phyloP scores from a whole-genome alignment of 2,888 invertebrate genomes.

The Lithosia quadra region DNA sequence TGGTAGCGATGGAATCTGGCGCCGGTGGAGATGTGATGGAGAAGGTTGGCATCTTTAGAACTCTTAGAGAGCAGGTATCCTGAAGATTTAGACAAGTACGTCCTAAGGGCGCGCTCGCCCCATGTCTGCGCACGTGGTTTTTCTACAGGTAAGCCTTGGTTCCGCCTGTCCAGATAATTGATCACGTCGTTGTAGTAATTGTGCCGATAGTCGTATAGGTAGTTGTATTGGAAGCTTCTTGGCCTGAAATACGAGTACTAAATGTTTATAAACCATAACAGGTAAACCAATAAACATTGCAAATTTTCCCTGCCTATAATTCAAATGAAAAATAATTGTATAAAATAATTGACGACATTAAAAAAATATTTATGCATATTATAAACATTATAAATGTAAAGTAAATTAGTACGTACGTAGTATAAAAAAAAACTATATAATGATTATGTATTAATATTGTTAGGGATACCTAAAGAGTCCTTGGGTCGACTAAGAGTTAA shows the following conservation, averaged over 20 bases:
- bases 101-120: conserved; percentile 93
- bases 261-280: conserved; percentile 24
- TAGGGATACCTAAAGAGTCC: neutral
- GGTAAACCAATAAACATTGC: neutral
- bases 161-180: conserved; percentile 92
- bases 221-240: conserved; percentile 93
- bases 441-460: too few relatives aligned
- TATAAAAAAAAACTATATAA: neutral
- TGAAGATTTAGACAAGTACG: conserved; percentile 89
- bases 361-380: neutral
- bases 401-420: neutral
- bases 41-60: conserved; percentile 87
- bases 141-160: conserved; percentile 90
- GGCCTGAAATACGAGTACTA: conserved; percentile 85
- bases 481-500: neutral
- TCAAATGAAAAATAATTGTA: neutral
- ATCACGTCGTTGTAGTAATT: conserved; percentile 96
- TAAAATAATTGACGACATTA: neutral
- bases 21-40: conserved; percentile 88
- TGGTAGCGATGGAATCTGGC: conserved; percentile 91
- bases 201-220: conserved; percentile 93
- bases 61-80: conserved; percentile 75
- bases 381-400: neutral
- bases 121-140: conserved; percentile 93
- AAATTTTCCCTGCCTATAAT: neutral